These are phyloP conservation scores for Smittia sp. DNA, from an alignment of 2,888 invertebrate genomes.

Conservation along the genomic window DNA sequence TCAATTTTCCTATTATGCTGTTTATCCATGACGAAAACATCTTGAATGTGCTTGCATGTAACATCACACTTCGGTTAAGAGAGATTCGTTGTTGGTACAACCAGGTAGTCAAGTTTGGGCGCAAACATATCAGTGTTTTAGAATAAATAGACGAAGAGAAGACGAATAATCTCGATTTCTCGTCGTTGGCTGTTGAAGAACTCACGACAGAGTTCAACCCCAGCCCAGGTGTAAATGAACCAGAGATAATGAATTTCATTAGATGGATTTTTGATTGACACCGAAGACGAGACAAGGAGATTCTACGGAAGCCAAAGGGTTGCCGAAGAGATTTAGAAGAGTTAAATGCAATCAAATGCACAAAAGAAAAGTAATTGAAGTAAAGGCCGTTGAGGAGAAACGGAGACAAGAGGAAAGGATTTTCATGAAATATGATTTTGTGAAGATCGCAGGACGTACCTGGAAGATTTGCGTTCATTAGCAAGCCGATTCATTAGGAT, in stretches of 20 bases:
- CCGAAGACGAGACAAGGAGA: slow-evolving; percentile 11
- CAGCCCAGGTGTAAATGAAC: slow-evolving; percentile 40
- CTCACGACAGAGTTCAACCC: neutral
- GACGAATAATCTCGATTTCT: slow-evolving; percentile 15
- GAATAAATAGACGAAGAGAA: slow-evolving; percentile 8
- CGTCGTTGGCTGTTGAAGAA: neutral
- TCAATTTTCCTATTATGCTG: slow-evolving; percentile 39
- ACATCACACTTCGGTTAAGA: slow-evolving; percentile 39
- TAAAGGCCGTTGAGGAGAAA: neutral
- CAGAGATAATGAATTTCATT: slow-evolving; percentile 38
- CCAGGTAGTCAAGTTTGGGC: slow-evolving; percentile 35
- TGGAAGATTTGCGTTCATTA: slow-evolving; percentile 36
- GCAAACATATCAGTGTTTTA: slow-evolving; percentile 37
- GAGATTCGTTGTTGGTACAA: neutral
- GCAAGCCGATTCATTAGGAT: slow-evolving; percentile 31
- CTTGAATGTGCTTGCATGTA: slow-evolving; percentile 20
- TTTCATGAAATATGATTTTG: neutral
- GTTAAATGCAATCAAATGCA: slow-evolving; percentile 40
- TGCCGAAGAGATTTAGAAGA: slow-evolving; percentile 27
- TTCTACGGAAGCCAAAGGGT: slow-evolving; percentile 5
- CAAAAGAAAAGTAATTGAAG: slow-evolving; percentile 41
- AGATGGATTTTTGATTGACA: slow-evolving; percentile 41
- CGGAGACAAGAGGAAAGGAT: slow-evolving; percentile 2
- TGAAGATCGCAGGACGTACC: neutral
- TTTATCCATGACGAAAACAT: neutral